Evolutionary conservation across 1,140 invertebrate species (phyloP), one percentile per base, ranked within the genome.

Genomic region (Monochamus saltuarius): DNA sequence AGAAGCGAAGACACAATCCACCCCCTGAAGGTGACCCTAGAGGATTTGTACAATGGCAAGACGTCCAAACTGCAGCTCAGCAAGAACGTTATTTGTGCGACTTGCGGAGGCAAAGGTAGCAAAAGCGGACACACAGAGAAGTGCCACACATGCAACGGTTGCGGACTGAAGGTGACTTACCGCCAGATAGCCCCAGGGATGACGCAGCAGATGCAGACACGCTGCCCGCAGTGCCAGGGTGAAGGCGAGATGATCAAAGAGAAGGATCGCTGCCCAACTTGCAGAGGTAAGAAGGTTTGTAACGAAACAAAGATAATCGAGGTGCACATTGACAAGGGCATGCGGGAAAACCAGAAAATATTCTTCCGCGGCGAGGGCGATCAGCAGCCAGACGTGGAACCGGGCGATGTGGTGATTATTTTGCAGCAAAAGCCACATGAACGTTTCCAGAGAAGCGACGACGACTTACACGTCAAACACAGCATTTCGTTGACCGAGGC

Each of bases 21-120:
- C 76, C 84, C 86, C 8, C 73, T 86, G 37, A 86, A 87, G 75
- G 91, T 98, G 1, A 83, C 91, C 3, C 79, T 98, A 56, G 93
- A 97, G 78, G 93, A 97, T 72, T 79, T 98, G 68, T 98, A 97
- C 73, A 90, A 92, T 79, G 95, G 95, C 1, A 87, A 89, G 76
- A 87, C 87, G 7, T 82, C 91, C 16, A 91, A 91, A 73, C 77
- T 97, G 52, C 88, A 94, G 64, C 79, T 97, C 43, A 89, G 87
- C 73, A 93, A 94, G 76, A 92, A 91, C 80, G 87, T 94, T 1
- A 87, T 94, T 59, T 98, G 95, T 79, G 77, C 77, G 11, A 83
- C 84, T 70, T 98, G 95, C 80, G 83, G 87, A 62, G 95, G 95
- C 72, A 82, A 83, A 56, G 94, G 94, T 16, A 90, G 91, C 8